Conservation (phyloP, 1,140 invertebrate species). For the Drosophila repleta region DNA sequence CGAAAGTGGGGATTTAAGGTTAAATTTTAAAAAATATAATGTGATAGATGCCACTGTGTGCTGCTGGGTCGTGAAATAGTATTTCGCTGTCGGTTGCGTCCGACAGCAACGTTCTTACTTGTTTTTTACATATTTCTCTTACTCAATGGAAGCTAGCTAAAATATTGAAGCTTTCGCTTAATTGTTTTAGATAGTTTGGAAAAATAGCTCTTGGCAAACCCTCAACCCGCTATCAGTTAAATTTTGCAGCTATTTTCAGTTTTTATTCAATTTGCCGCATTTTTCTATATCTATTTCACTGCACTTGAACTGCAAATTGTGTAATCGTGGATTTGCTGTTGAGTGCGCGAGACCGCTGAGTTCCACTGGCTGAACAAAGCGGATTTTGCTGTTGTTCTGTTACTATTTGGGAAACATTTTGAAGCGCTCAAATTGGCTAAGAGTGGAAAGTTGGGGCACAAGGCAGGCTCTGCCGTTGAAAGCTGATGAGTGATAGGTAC, state of each 20-base stretch:
- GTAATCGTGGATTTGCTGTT: conserved; percentile 7
- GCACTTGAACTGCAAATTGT: conserved; percentile 5
- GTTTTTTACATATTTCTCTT: too few species aligned
- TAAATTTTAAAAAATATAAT: too few species aligned
- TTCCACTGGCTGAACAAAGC: conserved; percentile 6
- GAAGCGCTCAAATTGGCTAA: neutral
- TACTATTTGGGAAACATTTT: conserved; percentile 5
- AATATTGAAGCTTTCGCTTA: too few species aligned
- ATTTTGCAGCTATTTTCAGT: neutral
- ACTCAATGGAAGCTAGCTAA: neutral
- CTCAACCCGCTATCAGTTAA: neutral
- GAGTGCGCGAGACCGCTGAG: conserved; percentile 13
- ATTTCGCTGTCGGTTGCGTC: too few species aligned
- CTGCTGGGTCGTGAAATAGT: too few species aligned
- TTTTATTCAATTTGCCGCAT: too few species aligned
- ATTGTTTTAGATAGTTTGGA: too few species aligned
- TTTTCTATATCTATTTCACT: neutral
- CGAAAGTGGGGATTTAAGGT: too few species aligned
- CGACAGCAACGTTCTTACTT: too few species aligned
- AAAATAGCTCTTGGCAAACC: neutral
- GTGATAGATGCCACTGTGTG: too few species aligned
- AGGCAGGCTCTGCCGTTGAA: neutral
- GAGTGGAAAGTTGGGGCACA: neutral
- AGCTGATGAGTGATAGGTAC: neutral
- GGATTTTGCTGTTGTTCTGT: neutral